Conservation (phyloP, 2,888 invertebrate species). For the Doris montereyensis region DNA sequence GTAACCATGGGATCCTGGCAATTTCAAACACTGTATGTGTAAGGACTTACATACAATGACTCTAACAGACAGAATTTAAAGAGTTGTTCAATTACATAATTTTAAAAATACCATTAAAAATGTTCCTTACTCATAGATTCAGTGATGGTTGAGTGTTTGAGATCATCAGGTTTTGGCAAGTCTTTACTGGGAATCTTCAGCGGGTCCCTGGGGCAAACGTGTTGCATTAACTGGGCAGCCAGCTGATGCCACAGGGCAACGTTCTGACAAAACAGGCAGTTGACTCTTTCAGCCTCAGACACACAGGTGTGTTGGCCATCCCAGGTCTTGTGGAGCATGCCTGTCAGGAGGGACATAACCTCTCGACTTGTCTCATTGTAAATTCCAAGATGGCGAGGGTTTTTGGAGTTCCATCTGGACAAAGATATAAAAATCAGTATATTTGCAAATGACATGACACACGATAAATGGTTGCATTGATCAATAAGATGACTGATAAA, state of each 20-base stretch:
- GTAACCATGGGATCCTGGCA: no score
- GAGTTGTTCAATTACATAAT: no score
- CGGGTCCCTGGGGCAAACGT: slow-evolving; percentile 66
- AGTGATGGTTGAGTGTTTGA: slow-evolving; percentile 39
- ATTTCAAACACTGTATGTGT: no score
- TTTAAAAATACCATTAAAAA: no score
- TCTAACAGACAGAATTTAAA: no score
- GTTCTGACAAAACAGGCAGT: slow-evolving; percentile 90
- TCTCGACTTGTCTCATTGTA: slow-evolving; percentile 80
- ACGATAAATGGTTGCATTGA: background rate
- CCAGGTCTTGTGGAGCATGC: slow-evolving; percentile 84
- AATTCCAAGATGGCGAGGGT: slow-evolving; percentile 84
- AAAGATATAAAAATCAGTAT: slow-evolving; percentile 11
- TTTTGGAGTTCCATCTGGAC: slow-evolving; percentile 86
- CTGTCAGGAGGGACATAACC: slow-evolving; percentile 82
- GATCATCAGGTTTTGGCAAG: slow-evolving; percentile 62
- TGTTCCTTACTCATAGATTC: slow-evolving; percentile 33
- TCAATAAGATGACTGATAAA: background rate
- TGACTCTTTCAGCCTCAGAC: slow-evolving; percentile 75
- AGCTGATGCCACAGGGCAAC: slow-evolving; percentile 93
- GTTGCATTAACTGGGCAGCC: slow-evolving; percentile 62
- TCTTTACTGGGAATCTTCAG: slow-evolving; percentile 69
- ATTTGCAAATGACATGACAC: background rate
- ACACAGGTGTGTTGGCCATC: slow-evolving; percentile 78
- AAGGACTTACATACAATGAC: no score